Conservation (phyloP, 1,140 invertebrate genomes). For the Notospermus geniculatus region DNA sequence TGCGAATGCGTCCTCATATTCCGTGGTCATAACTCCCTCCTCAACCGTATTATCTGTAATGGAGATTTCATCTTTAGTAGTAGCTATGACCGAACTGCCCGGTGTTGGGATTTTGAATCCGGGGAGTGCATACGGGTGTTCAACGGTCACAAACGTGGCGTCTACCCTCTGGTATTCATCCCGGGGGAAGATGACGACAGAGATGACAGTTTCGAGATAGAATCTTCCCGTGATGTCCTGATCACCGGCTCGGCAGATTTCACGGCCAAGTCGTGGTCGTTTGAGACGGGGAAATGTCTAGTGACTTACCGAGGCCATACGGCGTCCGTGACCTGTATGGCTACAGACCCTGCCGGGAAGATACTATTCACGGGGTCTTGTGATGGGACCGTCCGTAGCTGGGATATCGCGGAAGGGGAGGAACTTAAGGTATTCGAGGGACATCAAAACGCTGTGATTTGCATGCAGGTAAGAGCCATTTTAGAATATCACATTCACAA, state of each 20-base stretch:
- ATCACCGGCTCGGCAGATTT: slow-evolving; percentile 60
- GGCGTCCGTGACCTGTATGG: slow-evolving; percentile 59
- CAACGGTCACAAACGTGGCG: slow-evolving; percentile 59
- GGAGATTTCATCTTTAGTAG: slow-evolving; percentile 61
- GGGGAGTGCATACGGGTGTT: slow-evolving; percentile 54
- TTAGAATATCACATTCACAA: too few relatives aligned
- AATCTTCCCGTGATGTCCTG: slow-evolving; percentile 52
- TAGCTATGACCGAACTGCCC: slow-evolving; percentile 60
- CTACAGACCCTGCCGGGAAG: slow-evolving; percentile 52
- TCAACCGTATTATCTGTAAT: slow-evolving; percentile 60
- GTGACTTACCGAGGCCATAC: slow-evolving; percentile 58
- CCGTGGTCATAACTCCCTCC: slow-evolving; percentile 57
- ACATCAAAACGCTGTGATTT: slow-evolving; percentile 59
- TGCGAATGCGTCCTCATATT: slow-evolving; percentile 58
- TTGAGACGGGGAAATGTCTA: slow-evolving; percentile 56
- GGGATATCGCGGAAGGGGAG: slow-evolving; percentile 58
- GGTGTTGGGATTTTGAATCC: slow-evolving; percentile 60
- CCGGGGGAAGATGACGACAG: slow-evolving; percentile 49
- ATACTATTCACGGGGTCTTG: slow-evolving; percentile 59
- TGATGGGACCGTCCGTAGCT: slow-evolving; percentile 57
- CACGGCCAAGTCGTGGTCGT: slow-evolving; percentile 59
- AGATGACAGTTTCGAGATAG: slow-evolving; percentile 36
- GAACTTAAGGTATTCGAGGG: slow-evolving; percentile 56
- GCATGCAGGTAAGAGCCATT: slow-evolving; percentile 54
- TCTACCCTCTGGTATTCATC: slow-evolving; percentile 61